Conservation (phyloP, 2,113 vertebrate species). For the Pogona vitticeps region DNA sequence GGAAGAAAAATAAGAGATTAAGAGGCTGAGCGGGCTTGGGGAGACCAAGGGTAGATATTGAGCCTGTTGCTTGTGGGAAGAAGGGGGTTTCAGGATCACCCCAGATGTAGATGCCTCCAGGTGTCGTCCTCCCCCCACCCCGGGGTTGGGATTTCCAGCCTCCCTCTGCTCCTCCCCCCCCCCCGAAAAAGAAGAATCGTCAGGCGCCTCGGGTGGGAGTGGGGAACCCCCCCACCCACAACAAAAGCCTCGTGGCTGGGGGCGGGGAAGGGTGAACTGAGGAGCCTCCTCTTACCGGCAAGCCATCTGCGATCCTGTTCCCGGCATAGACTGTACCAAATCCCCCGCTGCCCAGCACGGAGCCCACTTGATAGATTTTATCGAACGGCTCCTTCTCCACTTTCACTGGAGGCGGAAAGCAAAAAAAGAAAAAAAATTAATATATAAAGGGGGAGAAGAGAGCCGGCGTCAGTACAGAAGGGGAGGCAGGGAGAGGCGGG, state of each 20-base stretch:
- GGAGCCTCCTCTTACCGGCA: conserved; percentile 83
- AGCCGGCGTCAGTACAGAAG: not conserved
- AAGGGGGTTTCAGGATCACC: not conserved
- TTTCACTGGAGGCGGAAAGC: conserved; percentile 79
- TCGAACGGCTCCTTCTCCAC: conserved; percentile 92
- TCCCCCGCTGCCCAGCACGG: conserved; percentile 92
- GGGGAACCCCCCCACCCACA: not conserved
- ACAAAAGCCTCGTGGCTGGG: conserved; percentile 12
- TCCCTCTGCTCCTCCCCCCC: too few relatives aligned
- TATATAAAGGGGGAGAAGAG: not conserved
- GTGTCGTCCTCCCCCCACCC: too few relatives aligned
- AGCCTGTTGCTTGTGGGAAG: not conserved
- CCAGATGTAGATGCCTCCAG: not conserved
- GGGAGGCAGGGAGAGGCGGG: not conserved
- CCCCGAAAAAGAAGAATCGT: not conserved
- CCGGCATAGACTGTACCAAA: conserved; percentile 95
- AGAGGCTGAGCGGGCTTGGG: too few relatives aligned
- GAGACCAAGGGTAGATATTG: not conserved
- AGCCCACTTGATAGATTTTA: conserved; percentile 94
- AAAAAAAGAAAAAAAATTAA: not conserved
- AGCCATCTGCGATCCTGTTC: conserved; percentile 87
- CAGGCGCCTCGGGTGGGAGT: not conserved
- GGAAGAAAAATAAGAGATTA: not conserved
- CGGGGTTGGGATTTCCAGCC: not conserved
- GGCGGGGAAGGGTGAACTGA: not conserved